Conservation (phyloP, 1,140 invertebrate species). For the Drosophila truncata region DNA sequence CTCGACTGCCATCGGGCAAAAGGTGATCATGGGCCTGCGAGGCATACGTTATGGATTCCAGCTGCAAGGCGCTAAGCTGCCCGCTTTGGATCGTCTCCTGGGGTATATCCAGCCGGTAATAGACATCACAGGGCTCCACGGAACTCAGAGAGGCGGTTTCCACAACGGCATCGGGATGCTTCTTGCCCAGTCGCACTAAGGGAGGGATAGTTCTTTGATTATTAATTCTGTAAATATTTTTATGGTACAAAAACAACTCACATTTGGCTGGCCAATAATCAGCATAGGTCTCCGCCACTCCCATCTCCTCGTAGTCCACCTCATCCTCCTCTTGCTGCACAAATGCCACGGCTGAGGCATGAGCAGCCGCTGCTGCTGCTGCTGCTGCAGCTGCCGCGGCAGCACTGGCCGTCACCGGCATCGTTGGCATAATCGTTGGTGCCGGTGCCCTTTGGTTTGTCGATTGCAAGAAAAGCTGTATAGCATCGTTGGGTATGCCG, state of each 20-base stretch:
- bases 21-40: slow-evolving; percentile 98
- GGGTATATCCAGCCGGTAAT: slow-evolving; percentile 95
- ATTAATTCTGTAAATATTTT: neutral
- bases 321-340: slow-evolving; percentile 91
- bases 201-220: slow-evolving; percentile 16
- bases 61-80: slow-evolving; percentile 96
- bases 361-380: slow-evolving; percentile 26
- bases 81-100: slow-evolving; percentile 94
- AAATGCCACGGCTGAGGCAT: slow-evolving; percentile 37
- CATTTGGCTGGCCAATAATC: slow-evolving; percentile 99
- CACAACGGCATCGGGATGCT: slow-evolving; percentile 99
- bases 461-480: slow-evolving; percentile 85
- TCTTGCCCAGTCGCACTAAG: slow-evolving; percentile 95
- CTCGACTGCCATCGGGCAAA: slow-evolving; percentile 95
- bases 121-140: slow-evolving; percentile 97
- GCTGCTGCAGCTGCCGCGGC: neutral
- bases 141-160: slow-evolving; percentile 99
- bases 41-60: slow-evolving; percentile 98
- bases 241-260: slow-evolving; percentile 85
- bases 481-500: slow-evolving; percentile 83
- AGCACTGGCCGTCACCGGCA: slow-evolving; percentile 29
- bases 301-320: slow-evolving; percentile 98
- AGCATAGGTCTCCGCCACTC: slow-evolving; percentile 98
- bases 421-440: neutral
- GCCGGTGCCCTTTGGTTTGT: slow-evolving; percentile 22